Conservation (phyloP, 2,113 vertebrate genomes). For the Dermatemys mawii region DNA sequence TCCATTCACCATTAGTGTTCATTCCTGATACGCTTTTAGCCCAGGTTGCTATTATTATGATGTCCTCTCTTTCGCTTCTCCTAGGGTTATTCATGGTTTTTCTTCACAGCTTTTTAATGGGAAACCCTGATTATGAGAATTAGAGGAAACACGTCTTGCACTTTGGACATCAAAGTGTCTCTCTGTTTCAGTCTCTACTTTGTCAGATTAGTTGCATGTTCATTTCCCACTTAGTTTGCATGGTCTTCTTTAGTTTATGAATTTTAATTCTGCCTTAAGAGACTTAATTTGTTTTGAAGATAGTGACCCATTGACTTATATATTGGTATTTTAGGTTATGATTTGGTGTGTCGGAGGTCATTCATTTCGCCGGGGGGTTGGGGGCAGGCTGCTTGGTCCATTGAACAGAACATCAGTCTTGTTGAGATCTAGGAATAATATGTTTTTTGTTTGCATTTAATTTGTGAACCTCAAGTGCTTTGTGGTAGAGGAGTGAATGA, state of each 20-base stretch:
- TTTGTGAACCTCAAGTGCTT: neutral
- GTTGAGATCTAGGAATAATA: neutral
- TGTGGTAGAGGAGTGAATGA: neutral
- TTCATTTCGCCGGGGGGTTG: neutral
- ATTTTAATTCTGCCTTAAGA: neutral
- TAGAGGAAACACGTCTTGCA: neutral
- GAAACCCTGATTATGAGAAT: neutral
- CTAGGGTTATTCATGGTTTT: constrained; percentile 1
- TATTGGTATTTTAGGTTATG: neutral
- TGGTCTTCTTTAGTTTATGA: neutral
- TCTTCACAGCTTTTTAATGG: neutral
- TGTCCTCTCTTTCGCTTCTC: neutral
- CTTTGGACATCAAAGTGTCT: constrained; percentile 3
- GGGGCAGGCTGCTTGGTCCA: neutral
- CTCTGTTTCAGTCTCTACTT: constrained; percentile 10
- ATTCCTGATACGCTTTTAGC: neutral
- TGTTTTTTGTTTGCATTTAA: neutral
- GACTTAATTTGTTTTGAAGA: neutral
- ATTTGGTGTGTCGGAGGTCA: neutral
- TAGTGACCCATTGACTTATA: neutral
- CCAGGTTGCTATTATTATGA: neutral
- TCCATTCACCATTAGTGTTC: neutral
- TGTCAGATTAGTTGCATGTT: constrained; percentile 7
- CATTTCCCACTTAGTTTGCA: neutral
- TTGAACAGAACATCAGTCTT: neutral